phyloP scores from a whole-genome alignment of 2,888 invertebrate genomes.

The Tiliacea citrago region DNA sequence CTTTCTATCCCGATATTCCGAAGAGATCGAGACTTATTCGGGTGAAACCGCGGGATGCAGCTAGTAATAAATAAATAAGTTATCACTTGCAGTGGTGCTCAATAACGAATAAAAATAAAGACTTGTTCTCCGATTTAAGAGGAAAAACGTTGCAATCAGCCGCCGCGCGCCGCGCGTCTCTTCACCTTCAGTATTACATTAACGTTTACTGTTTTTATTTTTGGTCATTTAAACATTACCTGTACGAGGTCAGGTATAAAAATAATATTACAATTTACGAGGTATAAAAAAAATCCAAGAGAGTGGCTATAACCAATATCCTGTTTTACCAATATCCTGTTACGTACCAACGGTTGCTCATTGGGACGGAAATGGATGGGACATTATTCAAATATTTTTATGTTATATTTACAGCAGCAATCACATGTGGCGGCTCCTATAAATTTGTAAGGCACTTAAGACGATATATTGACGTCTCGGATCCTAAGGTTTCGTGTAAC shows the following conservation, averaged over 20 bases:
- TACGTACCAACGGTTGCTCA: slow-evolving; percentile 33
- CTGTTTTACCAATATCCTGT: slow-evolving; percentile 58
- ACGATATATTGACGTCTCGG: slow-evolving; percentile 76
- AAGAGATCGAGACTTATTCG: no score
- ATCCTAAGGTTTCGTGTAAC: slow-evolving; percentile 74
- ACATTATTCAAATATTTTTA: slow-evolving; percentile 59
- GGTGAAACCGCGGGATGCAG: no score
- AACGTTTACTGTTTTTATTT: not conserved
- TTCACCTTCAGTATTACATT: not conserved
- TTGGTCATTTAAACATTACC: not conserved
- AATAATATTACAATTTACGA: slow-evolving; percentile 7
- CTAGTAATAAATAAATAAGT: not conserved
- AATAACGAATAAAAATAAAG: not conserved
- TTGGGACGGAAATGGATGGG: slow-evolving; percentile 53
- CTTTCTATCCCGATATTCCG: no score
- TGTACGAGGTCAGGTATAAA: not conserved
- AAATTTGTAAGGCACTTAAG: slow-evolving; percentile 70
- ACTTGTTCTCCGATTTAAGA: not conserved
- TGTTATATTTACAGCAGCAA: slow-evolving; percentile 53
- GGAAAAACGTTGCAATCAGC: not conserved
- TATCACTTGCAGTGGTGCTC: not conserved
- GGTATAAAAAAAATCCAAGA: slow-evolving; percentile 18
- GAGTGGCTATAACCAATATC: slow-evolving; percentile 39
- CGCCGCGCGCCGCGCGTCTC: no score
- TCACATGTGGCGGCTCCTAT: slow-evolving; percentile 56